Conservation (phyloP, 2,888 invertebrate species). For the Kuschelorhynchus macadamiae region DNA sequence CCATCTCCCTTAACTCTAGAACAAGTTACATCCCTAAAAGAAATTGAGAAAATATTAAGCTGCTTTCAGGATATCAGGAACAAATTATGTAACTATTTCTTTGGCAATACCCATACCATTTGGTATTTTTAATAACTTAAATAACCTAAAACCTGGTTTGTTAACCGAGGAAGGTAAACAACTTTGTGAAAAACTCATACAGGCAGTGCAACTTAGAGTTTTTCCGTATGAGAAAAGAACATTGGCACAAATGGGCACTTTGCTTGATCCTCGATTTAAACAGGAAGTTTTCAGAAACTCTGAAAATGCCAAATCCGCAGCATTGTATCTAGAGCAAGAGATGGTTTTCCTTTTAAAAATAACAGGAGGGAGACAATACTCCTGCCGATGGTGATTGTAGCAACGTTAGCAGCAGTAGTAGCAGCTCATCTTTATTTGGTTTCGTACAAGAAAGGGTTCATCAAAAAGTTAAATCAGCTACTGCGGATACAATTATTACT, state of each 20-base stretch:
- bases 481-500: slow-evolving; percentile 35
- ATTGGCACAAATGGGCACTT: slow-evolving; percentile 25
- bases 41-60: too few species aligned
- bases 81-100: too few species aligned
- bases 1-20: not conserved
- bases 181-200: slow-evolving; percentile 28
- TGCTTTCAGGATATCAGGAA: too few species aligned
- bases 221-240: slow-evolving; percentile 28
- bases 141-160: too few species aligned
- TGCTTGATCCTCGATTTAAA: slow-evolving; percentile 45
- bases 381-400: not conserved
- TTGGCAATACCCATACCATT: too few species aligned
- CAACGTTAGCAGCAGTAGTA: too few species aligned
- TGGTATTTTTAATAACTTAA: too few species aligned
- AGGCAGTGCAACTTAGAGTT: slow-evolving; percentile 25
- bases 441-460: slow-evolving; percentile 15
- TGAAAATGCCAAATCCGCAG: slow-evolving; percentile 38
- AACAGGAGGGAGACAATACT: not conserved
- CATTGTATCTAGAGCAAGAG: slow-evolving; percentile 6
- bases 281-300: slow-evolving; percentile 34
- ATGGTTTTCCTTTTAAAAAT: not conserved
- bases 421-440: slow-evolving; percentile 23
- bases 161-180: slow-evolving; percentile 34
- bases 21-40: too few species aligned
- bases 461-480: slow-evolving; percentile 18